These are phyloP conservation scores for Leucosticte australis DNA, from an alignment of 2,113 vertebrate genomes.

Conservation along the genomic window DNA sequence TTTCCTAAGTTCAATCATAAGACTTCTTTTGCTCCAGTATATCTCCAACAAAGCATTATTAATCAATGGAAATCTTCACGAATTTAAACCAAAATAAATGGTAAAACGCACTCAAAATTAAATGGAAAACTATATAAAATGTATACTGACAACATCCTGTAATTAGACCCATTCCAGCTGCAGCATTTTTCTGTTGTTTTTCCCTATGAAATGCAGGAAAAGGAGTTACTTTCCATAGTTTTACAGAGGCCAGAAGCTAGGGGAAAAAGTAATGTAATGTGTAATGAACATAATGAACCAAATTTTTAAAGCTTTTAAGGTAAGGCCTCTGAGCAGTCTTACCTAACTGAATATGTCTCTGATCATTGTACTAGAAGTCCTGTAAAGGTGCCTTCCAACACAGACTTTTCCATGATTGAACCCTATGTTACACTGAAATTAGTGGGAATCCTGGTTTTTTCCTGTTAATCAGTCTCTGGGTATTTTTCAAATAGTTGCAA, in stretches of 20 bases:
- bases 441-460: neutral
- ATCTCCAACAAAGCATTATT: neutral
- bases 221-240: neutral
- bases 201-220: neutral
- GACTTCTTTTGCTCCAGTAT: neutral
- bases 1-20: neutral
- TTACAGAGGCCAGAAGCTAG: neutral
- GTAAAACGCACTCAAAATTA: neutral
- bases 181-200: neutral
- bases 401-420: neutral
- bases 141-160: neutral
- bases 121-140: neutral
- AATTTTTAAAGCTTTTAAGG: neutral
- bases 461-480: neutral
- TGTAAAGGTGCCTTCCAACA: neutral
- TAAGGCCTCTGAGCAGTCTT: neutral
- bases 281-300: neutral
- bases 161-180: neutral
- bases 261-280: neutral
- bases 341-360: neutral
- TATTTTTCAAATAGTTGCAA: neutral
- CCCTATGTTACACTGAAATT: neutral
- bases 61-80: neutral
- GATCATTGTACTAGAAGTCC: neutral
- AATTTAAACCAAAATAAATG: neutral